Evolutionary conservation across 2,113 vertebrate genomes (phyloP).

Genomic region (Haliaeetus leucogaster): DNA sequence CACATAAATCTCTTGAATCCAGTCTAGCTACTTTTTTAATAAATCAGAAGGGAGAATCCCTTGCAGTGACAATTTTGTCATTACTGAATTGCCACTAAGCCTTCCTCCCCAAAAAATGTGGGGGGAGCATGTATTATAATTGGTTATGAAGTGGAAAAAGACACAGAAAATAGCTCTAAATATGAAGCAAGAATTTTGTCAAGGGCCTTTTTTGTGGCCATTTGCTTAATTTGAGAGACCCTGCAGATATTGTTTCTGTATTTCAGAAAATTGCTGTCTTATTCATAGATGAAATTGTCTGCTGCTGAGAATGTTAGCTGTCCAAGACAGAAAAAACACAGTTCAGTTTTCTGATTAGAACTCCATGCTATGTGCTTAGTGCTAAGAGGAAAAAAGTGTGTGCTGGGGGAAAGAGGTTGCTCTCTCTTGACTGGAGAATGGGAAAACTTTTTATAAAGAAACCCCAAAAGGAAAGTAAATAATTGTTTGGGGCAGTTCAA

Average conservation of each 20-base stretch:
- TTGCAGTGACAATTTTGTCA: neutral
- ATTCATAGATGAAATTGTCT: neutral
- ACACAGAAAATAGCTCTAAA: neutral
- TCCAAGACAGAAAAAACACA: neutral
- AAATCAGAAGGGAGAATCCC: neutral
- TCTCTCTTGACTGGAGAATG: neutral
- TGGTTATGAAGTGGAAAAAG: neutral
- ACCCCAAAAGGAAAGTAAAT: neutral
- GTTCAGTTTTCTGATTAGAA: neutral
- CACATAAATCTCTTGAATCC: neutral
- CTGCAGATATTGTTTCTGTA: neutral
- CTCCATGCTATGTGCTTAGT: neutral
- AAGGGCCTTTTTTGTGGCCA: neutral
- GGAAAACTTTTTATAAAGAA: neutral
- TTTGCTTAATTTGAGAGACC: neutral
- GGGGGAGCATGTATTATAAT: neutral
- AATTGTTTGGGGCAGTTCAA: neutral
- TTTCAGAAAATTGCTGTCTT: neutral
- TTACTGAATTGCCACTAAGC: neutral
- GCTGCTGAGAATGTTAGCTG: neutral
- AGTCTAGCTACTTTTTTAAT: neutral
- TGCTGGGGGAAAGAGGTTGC: neutral
- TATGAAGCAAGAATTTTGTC: neutral
- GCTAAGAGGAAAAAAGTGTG: neutral
- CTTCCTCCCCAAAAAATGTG: neutral